Evolutionary conservation across 2,888 invertebrate genomes (phyloP).

Genomic region (Lepidochrysops patricia): DNA sequence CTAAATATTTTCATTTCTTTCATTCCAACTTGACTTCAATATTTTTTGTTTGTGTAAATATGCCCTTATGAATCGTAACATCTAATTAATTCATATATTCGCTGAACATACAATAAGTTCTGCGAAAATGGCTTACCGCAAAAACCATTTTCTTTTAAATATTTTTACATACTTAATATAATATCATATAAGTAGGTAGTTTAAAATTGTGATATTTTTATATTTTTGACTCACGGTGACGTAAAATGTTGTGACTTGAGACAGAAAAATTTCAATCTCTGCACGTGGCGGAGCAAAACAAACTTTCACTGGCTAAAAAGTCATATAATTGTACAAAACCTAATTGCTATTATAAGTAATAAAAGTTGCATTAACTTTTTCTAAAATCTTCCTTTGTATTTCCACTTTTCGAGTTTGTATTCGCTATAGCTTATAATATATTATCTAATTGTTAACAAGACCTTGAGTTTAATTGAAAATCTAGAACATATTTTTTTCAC

Average conservation of each 20-base stretch:
- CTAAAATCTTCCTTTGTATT: too few relatives aligned
- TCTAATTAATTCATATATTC: conserved; percentile 4
- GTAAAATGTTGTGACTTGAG: too few relatives aligned
- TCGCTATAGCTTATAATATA: too few relatives aligned
- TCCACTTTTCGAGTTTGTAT: background rate
- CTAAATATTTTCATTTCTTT: background rate
- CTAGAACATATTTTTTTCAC: background rate
- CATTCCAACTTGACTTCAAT: too few relatives aligned
- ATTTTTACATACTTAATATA: background rate
- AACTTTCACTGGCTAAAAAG: too few relatives aligned
- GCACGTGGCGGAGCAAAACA: too few relatives aligned
- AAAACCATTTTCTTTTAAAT: background rate
- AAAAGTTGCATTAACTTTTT: too few relatives aligned
- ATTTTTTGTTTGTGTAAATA: background rate
- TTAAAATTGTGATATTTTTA: background rate
- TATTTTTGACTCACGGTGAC: background rate
- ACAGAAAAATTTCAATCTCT: too few relatives aligned
- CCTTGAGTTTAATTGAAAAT: background rate
- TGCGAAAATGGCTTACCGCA: background rate
- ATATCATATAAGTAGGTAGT: background rate
- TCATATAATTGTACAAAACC: too few relatives aligned
- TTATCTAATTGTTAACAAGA: background rate
- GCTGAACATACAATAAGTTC: conserved; percentile 3
- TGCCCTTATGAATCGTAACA: background rate
- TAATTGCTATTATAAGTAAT: too few relatives aligned